Evolutionary conservation across 2,113 vertebrate genomes (phyloP), one percentile per base, ranked within the genome.

Genomic region (Noctilio leporinus): DNA sequence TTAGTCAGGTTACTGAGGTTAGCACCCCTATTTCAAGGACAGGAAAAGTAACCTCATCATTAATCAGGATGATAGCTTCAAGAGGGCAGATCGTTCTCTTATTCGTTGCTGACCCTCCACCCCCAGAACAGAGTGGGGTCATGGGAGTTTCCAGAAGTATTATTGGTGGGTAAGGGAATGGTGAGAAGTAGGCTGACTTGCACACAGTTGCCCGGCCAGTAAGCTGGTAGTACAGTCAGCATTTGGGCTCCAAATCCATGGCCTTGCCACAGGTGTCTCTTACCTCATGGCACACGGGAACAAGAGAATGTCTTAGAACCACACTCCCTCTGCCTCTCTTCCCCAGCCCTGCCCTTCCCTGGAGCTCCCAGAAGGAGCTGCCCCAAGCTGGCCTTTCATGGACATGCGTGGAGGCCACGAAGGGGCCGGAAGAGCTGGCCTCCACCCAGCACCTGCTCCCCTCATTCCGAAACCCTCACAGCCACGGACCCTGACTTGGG

Each of bases 381-480:
- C 45, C 86, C 93, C 26, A 64, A 19, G 62, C 19, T 4, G 43
- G 28, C 51, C 38, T 35, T 17, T 57, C 40, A 16, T 0, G 12
- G 75, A 38, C 0, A 16, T 7, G 28, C 6, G 0, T 0, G 3
- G 11, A 70, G 35, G 10, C 45, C 2, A 0, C 2, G 20, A 2
- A 17, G 19, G 1, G 8, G 59, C 75, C 83, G 35, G 26, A 15
- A 30, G 20, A 55, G 59, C 59, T 14, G 64, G 57, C 51, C 51
- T 35, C 28, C 35, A 20, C 19, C 26, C 5, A 20, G 0, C 10
- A 67, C 55, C 55, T 11, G 30, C 47, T 86, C 67, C 35, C 75
- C 9, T 30, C n/a, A 7, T 30, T n/a, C 55, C 62, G 65, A 62
- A 59, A 28, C 45, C 15, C 3, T 0, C 55, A 26, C 55, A 43